Base-by-base conservation (phyloP, 2,113 vertebrate genomes). In the Brachyhypopomus gauderio region DNA sequence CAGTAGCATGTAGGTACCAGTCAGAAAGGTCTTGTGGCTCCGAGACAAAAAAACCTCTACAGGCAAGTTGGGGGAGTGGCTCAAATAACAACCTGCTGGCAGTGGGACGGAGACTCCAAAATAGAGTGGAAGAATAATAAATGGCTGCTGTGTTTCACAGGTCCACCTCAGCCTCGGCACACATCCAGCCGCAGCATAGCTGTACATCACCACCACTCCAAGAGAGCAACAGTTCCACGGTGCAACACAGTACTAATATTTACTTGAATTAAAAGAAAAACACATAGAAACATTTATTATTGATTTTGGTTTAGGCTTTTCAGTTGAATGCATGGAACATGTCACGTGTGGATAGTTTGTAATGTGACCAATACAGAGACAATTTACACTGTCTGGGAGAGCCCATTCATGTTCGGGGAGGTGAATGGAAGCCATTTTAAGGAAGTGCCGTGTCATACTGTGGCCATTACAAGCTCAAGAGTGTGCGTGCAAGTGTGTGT, bases 381-480 rank as follows among this genome's bases (percentile, higher is more conserved):
- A 62, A 22, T 22, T 36, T 16, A 36, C 5, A 27, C 19, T 27
- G 63, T 48, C 5, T n/a, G 19, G n/a, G 7, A 60, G 64, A 30
- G 41, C 11, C 8, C 34, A 36, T 72, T 27, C 0, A 64, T 48
- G 64, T 9, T 73, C 45, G 62, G 55, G 59, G 25, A 56, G 9
- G 16, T 27, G 69, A 12, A 59, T 36, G 30, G 69, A 45, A 71
- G 80, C 82, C 86, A 83, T 87, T 81, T 84, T 83, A 82, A 84
- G 19, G 69, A 84, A 85, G 64, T 83, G 85, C 86, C 83, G 86
- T 66, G 78, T 89, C 85, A 89, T 83, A 27, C 75, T 45, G 59
- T 70, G 25, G 69, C 73, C 73, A 81, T 84, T 72, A 75, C 2
- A 63, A 38, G 38, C 45, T 25, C 25, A 9, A 20, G 30, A 5